phyloP scores from a whole-genome alignment of 2,888 invertebrate species.

The Dolomedes plantarius region DNA sequence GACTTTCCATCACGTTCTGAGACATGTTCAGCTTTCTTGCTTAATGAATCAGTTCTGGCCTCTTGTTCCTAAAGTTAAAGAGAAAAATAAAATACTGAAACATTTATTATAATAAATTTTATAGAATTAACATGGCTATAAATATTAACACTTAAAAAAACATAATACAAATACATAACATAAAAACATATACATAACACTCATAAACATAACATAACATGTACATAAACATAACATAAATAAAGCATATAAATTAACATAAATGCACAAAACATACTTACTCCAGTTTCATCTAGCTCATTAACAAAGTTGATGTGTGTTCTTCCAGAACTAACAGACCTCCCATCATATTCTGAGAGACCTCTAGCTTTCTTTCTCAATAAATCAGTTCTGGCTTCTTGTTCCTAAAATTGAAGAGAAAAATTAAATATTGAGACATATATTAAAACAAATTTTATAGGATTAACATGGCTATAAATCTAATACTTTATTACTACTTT shows the following conservation, averaged over 20 bases:
- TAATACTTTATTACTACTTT: too few relatives aligned
- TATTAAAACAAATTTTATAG: slow-evolving; percentile 19
- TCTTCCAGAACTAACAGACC: neutral
- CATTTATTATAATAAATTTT: too few relatives aligned
- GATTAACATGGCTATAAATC: neutral
- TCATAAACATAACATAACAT: too few relatives aligned
- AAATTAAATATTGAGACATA: neutral
- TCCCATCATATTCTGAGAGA: neutral
- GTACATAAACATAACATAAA: too few relatives aligned
- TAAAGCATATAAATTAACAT: too few relatives aligned
- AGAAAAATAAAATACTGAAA: too few relatives aligned
- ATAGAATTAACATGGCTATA: too few relatives aligned
- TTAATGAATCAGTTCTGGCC: slow-evolving; percentile 84
- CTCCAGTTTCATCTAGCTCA: slow-evolving; percentile 85
- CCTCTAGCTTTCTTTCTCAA: slow-evolving; percentile 82
- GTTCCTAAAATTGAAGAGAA: slow-evolving; percentile 81
- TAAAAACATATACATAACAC: too few relatives aligned
- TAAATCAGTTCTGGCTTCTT: slow-evolving; percentile 87
- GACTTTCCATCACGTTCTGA: neutral
- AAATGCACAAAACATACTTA: slow-evolving; percentile 74
- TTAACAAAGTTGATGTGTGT: slow-evolving; percentile 91
- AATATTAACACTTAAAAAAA: too few relatives aligned
- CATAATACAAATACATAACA: too few relatives aligned
- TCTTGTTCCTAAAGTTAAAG: slow-evolving; percentile 91
- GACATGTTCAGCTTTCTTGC: slow-evolving; percentile 80